phyloP scores from a whole-genome alignment of 2,113 vertebrate genomes.

The Laterallus jamaicensis region DNA sequence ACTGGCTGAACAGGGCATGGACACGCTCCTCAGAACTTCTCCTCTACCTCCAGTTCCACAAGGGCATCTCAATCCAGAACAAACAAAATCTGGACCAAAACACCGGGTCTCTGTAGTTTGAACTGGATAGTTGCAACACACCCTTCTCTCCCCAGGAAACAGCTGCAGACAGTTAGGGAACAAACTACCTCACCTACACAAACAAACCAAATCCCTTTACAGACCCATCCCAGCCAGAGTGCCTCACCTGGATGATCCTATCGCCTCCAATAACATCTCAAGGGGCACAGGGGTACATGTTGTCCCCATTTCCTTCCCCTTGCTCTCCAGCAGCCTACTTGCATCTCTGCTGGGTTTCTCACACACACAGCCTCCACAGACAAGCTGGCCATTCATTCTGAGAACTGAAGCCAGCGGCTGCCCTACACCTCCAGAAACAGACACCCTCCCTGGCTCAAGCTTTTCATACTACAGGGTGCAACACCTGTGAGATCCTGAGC shows the following conservation, averaged over 20 bases:
- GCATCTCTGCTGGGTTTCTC: background rate
- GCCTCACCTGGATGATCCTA: background rate
- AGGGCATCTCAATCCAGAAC: background rate
- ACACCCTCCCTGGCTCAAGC: accelerated
- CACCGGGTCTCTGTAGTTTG: background rate
- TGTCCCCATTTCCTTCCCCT: background rate
- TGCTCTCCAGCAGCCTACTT: background rate
- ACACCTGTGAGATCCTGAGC: background rate
- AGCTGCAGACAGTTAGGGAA: background rate
- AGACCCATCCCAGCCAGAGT: background rate
- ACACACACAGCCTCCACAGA: background rate
- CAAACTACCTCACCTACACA: background rate
- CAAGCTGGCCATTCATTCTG: background rate
- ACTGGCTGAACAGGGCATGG: background rate
- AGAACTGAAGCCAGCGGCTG: background rate
- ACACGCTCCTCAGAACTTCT: background rate
- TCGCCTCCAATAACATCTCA: background rate
- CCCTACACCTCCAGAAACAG: background rate
- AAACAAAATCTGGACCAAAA: background rate
- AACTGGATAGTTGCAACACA: background rate
- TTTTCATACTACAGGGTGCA: background rate
- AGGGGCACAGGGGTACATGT: background rate
- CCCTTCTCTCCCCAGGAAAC: background rate
- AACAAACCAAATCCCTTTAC: background rate
- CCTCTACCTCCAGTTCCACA: background rate